phyloP scores from a whole-genome alignment of 2,888 invertebrate genomes.

The Limnephilus lunatus region DNA sequence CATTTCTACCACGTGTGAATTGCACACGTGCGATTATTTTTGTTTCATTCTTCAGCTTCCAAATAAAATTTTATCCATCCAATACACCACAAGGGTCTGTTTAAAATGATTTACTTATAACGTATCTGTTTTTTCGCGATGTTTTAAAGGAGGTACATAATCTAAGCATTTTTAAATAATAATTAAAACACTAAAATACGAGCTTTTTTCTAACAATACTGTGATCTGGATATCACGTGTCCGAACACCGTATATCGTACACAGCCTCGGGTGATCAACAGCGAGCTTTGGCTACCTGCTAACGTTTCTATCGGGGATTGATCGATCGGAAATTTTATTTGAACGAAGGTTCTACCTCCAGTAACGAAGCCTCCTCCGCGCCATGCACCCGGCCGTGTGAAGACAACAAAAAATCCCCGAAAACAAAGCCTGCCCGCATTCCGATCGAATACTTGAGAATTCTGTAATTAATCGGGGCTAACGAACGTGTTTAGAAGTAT shows the following conservation, averaged over 20 bases:
- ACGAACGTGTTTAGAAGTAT: conserved; percentile 53
- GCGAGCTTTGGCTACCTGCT: conserved; percentile 57
- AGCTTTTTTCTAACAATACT: not conserved
- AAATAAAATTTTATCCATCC: too few species aligned
- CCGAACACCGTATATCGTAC: not conserved
- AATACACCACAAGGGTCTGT: too few species aligned
- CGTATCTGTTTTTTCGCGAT: too few species aligned
- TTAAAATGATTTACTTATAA: too few species aligned
- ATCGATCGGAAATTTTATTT: conserved; percentile 63
- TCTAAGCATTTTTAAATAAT: not conserved
- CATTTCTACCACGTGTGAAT: too few species aligned
- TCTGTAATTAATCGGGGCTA: conserved; percentile 48
- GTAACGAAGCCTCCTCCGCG: not conserved
- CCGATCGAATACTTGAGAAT: conserved; percentile 38
- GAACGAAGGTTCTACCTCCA: conserved; percentile 24
- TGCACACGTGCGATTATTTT: too few species aligned
- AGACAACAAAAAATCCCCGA: conserved; percentile 47
- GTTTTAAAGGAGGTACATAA: too few species aligned
- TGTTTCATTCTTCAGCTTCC: too few species aligned
- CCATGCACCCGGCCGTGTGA: conserved; percentile 37
- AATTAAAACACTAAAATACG: not conserved
- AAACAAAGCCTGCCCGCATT: conserved; percentile 45
- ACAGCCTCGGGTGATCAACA: conserved; percentile 30
- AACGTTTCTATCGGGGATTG: conserved; percentile 54
- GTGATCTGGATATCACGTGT: not conserved